Conservation (phyloP, 2,888 invertebrate genomes). For the Torymus texanus region DNA sequence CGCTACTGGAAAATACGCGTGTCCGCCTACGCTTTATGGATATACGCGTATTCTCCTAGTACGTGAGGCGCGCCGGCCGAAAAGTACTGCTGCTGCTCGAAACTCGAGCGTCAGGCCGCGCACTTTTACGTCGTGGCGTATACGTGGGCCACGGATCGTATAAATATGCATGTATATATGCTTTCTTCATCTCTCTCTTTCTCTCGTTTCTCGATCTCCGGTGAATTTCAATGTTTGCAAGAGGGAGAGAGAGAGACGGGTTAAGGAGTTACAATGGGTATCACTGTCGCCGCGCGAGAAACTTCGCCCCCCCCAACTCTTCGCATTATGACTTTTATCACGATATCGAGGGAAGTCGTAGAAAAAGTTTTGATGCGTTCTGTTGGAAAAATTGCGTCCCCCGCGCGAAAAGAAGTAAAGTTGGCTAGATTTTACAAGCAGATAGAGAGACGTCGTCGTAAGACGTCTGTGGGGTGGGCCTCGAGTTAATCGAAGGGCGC, state of each 20-base stretch:
- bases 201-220: neutral
- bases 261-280: slow-evolving; percentile 19
- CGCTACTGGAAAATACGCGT: neutral
- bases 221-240: slow-evolving; percentile 6
- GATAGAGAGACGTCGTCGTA: neutral
- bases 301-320: neutral
- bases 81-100: slow-evolving; percentile 1
- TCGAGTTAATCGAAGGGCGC: too few species aligned
- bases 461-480: neutral
- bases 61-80: neutral
- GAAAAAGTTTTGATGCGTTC: neutral
- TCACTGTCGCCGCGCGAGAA: neutral
- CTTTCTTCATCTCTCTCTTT: too few species aligned
- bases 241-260: neutral
- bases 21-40: slow-evolving; percentile 1
- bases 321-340: slow-evolving; percentile 12
- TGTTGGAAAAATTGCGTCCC: neutral
- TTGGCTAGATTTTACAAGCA: neutral
- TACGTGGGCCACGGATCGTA: neutral
- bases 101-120: neutral
- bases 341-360: neutral
- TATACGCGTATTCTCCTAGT: neutral
- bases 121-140: neutral
- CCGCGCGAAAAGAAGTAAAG: neutral
- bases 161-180: slow-evolving; percentile 6